Conservation (phyloP, 35 echinoderm and acorn worm genomes). For the Hemicentrotus pulcherrimus region DNA sequence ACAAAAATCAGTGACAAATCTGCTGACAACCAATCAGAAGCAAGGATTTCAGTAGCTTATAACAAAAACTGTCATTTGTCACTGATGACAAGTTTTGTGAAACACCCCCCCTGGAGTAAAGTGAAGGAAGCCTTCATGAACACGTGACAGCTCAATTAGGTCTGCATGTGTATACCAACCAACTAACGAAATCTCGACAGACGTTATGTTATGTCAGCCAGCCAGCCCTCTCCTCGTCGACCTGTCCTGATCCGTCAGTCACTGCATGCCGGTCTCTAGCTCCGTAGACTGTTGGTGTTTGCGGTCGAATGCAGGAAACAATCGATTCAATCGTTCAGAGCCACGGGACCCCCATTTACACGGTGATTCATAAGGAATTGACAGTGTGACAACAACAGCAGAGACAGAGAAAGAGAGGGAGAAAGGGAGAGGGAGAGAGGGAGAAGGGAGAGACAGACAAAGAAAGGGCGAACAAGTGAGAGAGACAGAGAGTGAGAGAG, state of each 20-base stretch:
- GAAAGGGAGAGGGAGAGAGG: background rate
- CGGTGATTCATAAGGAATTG: background rate
- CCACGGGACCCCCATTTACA: background rate
- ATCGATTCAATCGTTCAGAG: background rate
- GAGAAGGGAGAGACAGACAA: background rate
- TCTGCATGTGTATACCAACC: background rate
- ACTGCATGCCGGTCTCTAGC: background rate
- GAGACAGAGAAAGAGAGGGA: background rate
- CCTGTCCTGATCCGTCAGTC: background rate
- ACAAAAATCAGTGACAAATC: too few species aligned
- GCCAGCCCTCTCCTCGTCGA: background rate
- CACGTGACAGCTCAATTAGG: background rate
- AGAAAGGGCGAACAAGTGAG: background rate
- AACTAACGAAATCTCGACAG: background rate
- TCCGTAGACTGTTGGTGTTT: constrained; percentile 31
- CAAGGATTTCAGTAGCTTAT: too few species aligned
- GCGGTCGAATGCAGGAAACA: constrained; percentile 28
- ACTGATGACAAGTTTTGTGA: too few species aligned
- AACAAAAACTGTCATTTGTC: too few species aligned
- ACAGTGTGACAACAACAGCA: background rate
- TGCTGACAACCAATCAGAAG: too few species aligned
- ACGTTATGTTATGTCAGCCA: background rate
- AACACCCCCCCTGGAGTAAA: too few species aligned
- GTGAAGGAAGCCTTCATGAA: background rate
- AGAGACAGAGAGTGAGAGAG: too few species aligned